Evolutionary conservation across 2,888 invertebrate genomes (phyloP).

Genomic region (Gari tellinella): DNA sequence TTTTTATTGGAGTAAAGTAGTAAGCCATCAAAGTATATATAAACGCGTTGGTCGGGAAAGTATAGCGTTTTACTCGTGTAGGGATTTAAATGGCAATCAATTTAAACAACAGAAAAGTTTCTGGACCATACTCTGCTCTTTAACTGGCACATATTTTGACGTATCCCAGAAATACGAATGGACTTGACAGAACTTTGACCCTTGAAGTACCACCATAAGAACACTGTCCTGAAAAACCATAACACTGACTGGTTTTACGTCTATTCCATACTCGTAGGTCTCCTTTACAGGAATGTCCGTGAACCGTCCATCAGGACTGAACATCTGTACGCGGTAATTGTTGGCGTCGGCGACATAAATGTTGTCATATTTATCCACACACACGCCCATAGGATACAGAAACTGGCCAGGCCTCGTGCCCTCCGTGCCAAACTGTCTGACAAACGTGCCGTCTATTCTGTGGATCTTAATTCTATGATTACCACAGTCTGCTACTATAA

Average conservation of each 20-base stretch:
- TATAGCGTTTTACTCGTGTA: too few relatives aligned
- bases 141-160: conserved; percentile 8
- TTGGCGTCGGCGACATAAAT: conserved; percentile 78
- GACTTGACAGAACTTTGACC: conserved; percentile 64
- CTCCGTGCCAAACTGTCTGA: conserved; percentile 63
- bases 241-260: conserved; percentile 72
- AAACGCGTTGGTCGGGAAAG: too few relatives aligned
- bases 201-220: conserved; percentile 65
- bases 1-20: too few relatives aligned
- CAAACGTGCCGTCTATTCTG: conserved; percentile 66
- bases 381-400: conserved; percentile 75
- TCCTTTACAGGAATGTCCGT: conserved; percentile 63
- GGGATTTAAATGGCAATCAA: too few relatives aligned
- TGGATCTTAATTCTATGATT: conserved; percentile 76
- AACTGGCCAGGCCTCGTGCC: conserved; percentile 71
- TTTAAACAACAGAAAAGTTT: too few relatives aligned
- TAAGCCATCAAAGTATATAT: too few relatives aligned
- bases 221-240: conserved; percentile 43
- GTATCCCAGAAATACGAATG: conserved; percentile 65
- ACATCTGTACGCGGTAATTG: conserved; percentile 76
- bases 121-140: background rate
- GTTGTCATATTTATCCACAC: conserved; percentile 70
- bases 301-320: conserved; percentile 68
- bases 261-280: conserved; percentile 67
- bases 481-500: conserved; percentile 73